phyloP scores from a whole-genome alignment of 2,113 vertebrate genomes.

The Neodon shergylaensis region DNA sequence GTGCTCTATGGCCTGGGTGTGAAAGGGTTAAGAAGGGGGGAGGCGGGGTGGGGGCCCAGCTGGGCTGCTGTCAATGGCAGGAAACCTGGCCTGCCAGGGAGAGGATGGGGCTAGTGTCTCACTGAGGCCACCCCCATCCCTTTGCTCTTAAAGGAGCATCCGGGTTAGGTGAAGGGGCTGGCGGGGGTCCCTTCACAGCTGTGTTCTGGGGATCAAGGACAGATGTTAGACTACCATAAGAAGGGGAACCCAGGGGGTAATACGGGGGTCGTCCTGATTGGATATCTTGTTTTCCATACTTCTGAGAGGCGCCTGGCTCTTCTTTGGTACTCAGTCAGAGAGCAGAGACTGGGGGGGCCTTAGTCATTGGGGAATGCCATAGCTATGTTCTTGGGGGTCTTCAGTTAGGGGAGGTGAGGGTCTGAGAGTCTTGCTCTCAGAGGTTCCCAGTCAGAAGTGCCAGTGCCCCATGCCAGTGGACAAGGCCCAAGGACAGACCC shows the following conservation, averaged over 20 bases:
- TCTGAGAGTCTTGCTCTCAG: neutral
- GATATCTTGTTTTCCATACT: neutral
- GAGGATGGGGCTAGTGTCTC: slow-evolving; percentile 74
- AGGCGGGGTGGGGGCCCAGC: slow-evolving; percentile 65
- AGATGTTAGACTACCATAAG: slow-evolving; percentile 3
- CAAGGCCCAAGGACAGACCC: neutral
- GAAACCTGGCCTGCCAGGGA: slow-evolving; percentile 75
- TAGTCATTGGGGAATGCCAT: neutral
- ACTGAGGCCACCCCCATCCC: slow-evolving; percentile 58
- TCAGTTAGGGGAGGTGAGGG: neutral
- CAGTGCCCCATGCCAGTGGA: neutral
- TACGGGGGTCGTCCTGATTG: neutral
- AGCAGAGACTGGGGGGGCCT: neutral
- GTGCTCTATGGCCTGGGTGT: neutral
- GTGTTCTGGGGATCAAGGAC: neutral
- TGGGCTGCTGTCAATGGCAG: slow-evolving; percentile 80
- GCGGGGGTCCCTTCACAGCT: neutral
- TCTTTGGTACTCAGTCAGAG: neutral
- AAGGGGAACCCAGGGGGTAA: neutral
- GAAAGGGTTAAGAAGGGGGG: slow-evolving; percentile 71
- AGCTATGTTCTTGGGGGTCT: neutral
- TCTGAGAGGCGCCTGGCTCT: neutral
- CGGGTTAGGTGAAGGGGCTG: slow-evolving; percentile 10
- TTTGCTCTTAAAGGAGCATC: slow-evolving; percentile 72
- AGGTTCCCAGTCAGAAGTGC: neutral